Conservation (phyloP, 2,888 invertebrate genomes). For the Pelosia muscerda region DNA sequence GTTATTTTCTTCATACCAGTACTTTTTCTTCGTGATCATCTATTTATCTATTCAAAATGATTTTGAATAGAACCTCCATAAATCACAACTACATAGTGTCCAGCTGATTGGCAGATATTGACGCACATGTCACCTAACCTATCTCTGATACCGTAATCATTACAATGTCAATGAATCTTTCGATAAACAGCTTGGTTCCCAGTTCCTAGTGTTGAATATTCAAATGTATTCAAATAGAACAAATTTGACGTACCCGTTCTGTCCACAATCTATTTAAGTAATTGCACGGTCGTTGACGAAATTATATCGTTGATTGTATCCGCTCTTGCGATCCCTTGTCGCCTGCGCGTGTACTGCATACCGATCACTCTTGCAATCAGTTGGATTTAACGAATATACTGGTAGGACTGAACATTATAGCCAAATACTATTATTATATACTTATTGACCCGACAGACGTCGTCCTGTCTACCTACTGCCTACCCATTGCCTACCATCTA, state of each 20-base stretch:
- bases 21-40: not conserved
- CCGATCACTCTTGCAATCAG: slow-evolving; percentile 21
- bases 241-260: slow-evolving; percentile 34
- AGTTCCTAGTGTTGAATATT: slow-evolving; percentile 21
- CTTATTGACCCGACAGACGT: no score
- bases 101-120: not conserved
- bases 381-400: not conserved
- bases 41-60: not conserved
- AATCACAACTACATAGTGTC: not conserved
- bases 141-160: slow-evolving; percentile 8
- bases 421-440: not conserved
- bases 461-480: no score
- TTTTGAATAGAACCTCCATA: not conserved
- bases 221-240: slow-evolving; percentile 37
- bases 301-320: slow-evolving; percentile 50
- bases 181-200: not conserved
- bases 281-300: slow-evolving; percentile 51
- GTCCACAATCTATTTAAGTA: slow-evolving; percentile 49
- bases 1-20: no score
- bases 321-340: slow-evolving; percentile 36
- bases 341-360: slow-evolving; percentile 41
- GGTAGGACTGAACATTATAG: not conserved
- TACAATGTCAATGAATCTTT: not conserved
- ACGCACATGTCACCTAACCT: slow-evolving; percentile 23
- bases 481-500: no score